Base-by-base conservation (phyloP, 64 coral and sea anemone species). In the Actinia tenebrosa region DNA sequence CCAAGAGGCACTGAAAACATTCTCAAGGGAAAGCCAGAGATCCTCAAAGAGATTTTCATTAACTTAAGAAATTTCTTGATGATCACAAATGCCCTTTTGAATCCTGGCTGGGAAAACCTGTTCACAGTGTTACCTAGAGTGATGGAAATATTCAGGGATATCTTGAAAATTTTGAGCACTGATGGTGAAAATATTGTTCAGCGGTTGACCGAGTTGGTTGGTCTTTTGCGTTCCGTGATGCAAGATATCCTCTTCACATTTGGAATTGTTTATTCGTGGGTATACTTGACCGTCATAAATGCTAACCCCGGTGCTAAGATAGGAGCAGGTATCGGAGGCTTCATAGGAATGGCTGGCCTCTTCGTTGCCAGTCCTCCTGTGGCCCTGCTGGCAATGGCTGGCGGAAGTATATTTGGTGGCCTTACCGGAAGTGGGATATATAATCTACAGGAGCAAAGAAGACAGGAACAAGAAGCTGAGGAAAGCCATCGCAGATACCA, bases 31-130 rank as follows among this genome's bases (percentile, higher is more conserved):
- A 72, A 77, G 37, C 56, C 56, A 52, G 3, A 25, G 16, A 69
- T 44, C 16, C 3, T 87, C 15, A 46, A 2, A 6, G 88, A 89
- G 58, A 44, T 71, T 3, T 62, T 45, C 27, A 27, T 89, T 11
- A 89, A 89, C 44, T 30, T 83, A 55, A 20, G 88, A 60, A 89
- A 89, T 27, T 89, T 82, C 44, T 37, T 89, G 56, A 81, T 89
- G 16, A 81, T 89, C 16, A 68, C 60, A 11, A 89, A 82, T 44
- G 79, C 88, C 14, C 26, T 89, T 56, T 64, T 89, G 58, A 82
- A 89, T 25, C 87, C 87, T 10, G 46, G 47, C 20, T 8, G 0
- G 3, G 58, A 0, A 47, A 82, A 63, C 55, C 13, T 61, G 5
- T 42, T 45, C 77, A 42, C 45, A n/a, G 79, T 56, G 18, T 37